These are phyloP conservation scores for Megalopta genalis DNA, from an alignment of 1,140 invertebrate species.

Conservation along the genomic window DNA sequence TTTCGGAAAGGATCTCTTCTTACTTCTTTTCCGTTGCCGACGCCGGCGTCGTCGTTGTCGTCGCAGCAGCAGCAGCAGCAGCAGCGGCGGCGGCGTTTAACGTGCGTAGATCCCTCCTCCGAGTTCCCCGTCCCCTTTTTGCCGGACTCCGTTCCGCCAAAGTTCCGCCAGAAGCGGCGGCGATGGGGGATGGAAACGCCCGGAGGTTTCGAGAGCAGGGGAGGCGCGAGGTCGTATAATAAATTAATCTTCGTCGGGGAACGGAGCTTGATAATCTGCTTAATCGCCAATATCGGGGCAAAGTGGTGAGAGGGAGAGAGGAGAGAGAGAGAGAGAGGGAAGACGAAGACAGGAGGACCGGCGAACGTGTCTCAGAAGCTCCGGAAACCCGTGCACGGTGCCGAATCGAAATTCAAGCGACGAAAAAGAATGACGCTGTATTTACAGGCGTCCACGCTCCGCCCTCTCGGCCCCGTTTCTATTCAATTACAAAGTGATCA, in stretches of 20 bases:
- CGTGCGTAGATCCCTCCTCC: background rate
- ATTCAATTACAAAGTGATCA: constrained; percentile 75
- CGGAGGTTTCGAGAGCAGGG: background rate
- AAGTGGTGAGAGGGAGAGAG: no score
- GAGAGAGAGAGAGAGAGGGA: background rate
- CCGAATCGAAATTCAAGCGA: constrained; percentile 66
- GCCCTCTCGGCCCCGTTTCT: constrained; percentile 44
- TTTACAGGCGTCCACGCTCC: constrained; percentile 1
- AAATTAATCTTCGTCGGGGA: constrained; percentile 61
- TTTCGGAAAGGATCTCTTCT: constrained; percentile 2
- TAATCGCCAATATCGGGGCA: constrained; percentile 47
- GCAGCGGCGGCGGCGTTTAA: background rate
- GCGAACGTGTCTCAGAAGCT: background rate
- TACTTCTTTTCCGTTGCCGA: background rate
- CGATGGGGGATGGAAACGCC: constrained; percentile 14
- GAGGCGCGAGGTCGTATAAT: constrained; percentile 64
- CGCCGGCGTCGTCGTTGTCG: background rate
- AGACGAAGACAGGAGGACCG: background rate
- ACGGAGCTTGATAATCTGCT: constrained; percentile 36
- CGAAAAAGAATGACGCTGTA: constrained; percentile 31
- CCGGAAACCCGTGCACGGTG: background rate
- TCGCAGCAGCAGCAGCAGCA: background rate
- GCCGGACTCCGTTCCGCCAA: background rate
- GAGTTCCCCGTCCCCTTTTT: background rate
- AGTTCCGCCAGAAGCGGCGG: background rate